Evolutionary conservation across 2,888 invertebrate genomes (phyloP), one percentile per base, ranked within the genome.

Genomic region (Lottia gigantea): DNA sequence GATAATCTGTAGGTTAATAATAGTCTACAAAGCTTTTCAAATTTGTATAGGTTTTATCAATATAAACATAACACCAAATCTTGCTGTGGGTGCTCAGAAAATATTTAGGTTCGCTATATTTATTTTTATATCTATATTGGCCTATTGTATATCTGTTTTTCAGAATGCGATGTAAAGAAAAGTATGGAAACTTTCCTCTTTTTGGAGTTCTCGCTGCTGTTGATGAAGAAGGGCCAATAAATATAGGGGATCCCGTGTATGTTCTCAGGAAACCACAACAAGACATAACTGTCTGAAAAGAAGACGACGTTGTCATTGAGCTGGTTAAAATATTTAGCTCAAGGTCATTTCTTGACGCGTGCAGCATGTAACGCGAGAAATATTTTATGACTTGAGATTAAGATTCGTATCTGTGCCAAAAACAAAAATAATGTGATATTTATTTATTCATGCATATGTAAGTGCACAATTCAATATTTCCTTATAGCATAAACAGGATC

Each of bases 191-290:
- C 11, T 70, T 82, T 1, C 90, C 91, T 0, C 82, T 87, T 14
- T 88, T 91, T 84, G 91, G 91, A 7, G 88, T 91, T 47, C 88
- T 91, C 80, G 88, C 91, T 65, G 90, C 90, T 46, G 85, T 91
- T 3, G 89, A 89, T 76, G 78, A 82, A 49, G 75, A 82, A 15
- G 91, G 91, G 15, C 72, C 81, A n/a, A 89, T 92, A 23, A 87
- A 86, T 73, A 81, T 90, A 46, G 90, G 90, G 2, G 92, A 92
- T 80, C 87, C 88, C 40, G 90, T 92, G 66, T 91, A 89, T 80
- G 87, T 45, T 87, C 88, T 79, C 31, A 74, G 74, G 64, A 83
- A 76, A 23, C 62, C 40, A 40, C 40, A 40, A 8, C 40, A 40
- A 40, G 40, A 40, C 40, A 40, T 40, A 40, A 40, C 40, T 40